These are phyloP conservation scores for Lucilia sericata DNA, from an alignment of 1,140 invertebrate genomes.

Conservation along the genomic window DNA sequence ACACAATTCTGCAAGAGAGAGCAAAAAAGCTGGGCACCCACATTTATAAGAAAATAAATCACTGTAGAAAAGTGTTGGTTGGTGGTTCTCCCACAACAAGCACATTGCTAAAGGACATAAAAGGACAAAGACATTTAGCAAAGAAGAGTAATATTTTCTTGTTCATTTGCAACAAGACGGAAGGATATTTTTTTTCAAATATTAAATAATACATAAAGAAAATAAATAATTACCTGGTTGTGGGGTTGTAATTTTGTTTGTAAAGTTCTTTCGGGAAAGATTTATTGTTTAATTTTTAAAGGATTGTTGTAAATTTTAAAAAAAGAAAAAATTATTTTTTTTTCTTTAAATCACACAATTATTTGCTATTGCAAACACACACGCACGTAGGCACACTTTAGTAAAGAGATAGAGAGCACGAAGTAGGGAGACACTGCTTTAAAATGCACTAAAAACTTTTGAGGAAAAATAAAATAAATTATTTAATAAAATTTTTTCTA, in stretches of 20 bases:
- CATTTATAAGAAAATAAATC: not conserved
- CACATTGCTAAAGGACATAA: conserved; percentile 16
- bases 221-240: not conserved
- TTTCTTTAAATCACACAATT: not conserved
- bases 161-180: not conserved
- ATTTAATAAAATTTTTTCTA: not conserved
- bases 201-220: not conserved
- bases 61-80: not conserved
- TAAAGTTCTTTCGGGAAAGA: not conserved
- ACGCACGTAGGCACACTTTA: not conserved
- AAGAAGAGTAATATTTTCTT: not conserved
- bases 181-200: not conserved
- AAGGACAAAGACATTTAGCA: conserved; percentile 26
- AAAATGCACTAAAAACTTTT: not conserved
- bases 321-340: not conserved
- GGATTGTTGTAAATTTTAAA: not conserved
- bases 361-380: not conserved
- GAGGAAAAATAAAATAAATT: not conserved
- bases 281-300: not conserved
- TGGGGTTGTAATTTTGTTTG: too few relatives aligned
- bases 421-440: not conserved
- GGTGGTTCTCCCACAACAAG: not conserved
- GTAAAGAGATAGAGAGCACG: not conserved
- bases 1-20: not conserved
- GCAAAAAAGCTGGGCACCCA: not conserved